phyloP scores from a whole-genome alignment of 2,888 invertebrate genomes.

The Sussaba pulchella region DNA sequence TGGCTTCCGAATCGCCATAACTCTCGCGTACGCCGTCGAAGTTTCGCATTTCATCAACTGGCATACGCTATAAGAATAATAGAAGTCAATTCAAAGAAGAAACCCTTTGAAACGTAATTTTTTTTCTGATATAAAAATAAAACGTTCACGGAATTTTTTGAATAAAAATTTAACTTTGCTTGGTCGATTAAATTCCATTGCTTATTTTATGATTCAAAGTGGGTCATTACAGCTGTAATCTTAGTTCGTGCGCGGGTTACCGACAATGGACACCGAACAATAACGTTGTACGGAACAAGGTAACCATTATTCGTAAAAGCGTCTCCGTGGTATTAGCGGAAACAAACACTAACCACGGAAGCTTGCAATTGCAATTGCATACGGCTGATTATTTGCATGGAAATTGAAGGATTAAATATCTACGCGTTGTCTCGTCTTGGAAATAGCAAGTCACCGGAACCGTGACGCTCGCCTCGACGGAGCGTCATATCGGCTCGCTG shows the following conservation, averaged over 20 bases:
- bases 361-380: conserved; percentile 34
- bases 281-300: not conserved
- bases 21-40: conserved; percentile 2
- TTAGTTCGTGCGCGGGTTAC: not conserved
- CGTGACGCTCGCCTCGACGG: conserved; percentile 21
- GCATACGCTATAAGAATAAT: not conserved
- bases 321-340: not conserved
- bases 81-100: not conserved
- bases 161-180: not conserved
- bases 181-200: not conserved
- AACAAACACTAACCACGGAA: conserved; percentile 20
- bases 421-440: conserved; percentile 40
- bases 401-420: conserved; percentile 74
- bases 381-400: conserved; percentile 70
- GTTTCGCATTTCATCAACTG: conserved; percentile 4
- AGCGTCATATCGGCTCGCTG: conserved; percentile 21
- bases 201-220: not conserved
- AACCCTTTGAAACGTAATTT: not conserved
- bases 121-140: too few relatives aligned
- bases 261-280: not conserved
- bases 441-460: conserved; percentile 15
- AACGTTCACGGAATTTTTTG: too few relatives aligned
- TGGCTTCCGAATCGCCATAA: conserved; percentile 36
- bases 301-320: conserved; percentile 5
- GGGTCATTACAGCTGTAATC: not conserved